These are phyloP conservation scores for Alfaro cultratus DNA, from an alignment of 2,797 vertebrate genomes.

Conservation along the genomic window DNA sequence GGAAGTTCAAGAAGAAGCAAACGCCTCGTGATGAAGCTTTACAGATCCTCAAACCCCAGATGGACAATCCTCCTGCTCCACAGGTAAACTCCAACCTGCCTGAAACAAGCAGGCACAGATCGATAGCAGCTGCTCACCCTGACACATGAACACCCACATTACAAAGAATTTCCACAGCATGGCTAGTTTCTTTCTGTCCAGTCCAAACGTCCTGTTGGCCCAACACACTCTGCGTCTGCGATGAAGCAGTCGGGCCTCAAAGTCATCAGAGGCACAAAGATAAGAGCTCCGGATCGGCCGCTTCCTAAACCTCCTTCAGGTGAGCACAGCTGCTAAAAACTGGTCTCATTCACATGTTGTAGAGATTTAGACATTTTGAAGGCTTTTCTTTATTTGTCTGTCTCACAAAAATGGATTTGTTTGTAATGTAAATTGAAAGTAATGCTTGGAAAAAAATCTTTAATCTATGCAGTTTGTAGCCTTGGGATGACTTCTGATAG, in stretches of 20 bases:
- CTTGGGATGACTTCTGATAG: neutral
- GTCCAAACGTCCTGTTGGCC: slow-evolving; percentile 56
- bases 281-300: slow-evolving; percentile 59
- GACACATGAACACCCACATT: neutral
- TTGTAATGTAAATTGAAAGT: neutral
- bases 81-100: slow-evolving; percentile 63
- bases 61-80: slow-evolving; percentile 80
- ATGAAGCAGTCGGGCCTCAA: slow-evolving; percentile 73
- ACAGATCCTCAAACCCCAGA: slow-evolving; percentile 91
- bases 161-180: neutral
- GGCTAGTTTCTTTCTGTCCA: slow-evolving; percentile 26
- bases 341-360: neutral
- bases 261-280: slow-evolving; percentile 77
- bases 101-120: neutral
- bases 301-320: slow-evolving; percentile 73
- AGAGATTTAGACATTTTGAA: neutral
- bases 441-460: neutral
- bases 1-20: slow-evolving; percentile 88
- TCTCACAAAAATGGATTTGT: neutral
- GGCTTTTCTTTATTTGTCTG: neutral
- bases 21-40: slow-evolving; percentile 94
- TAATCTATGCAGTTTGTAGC: neutral
- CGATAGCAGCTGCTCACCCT: neutral
- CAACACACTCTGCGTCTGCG: slow-evolving; percentile 43
- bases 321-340: slow-evolving; percentile 36